phyloP scores from a whole-genome alignment of 1,140 invertebrate species.

The Tenebrio molitor region DNA sequence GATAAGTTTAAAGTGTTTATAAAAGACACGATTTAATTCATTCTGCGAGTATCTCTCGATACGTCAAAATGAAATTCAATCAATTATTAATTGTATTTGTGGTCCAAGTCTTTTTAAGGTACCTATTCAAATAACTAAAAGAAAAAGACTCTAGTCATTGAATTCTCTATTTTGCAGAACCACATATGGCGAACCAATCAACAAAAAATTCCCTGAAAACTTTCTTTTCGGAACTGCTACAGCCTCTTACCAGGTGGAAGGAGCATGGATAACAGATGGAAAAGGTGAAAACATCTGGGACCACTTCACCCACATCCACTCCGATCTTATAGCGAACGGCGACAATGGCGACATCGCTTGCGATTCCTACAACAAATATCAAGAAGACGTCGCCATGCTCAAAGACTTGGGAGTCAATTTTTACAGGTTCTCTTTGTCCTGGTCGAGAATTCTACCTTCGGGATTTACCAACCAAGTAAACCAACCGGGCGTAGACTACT shows the following conservation, averaged over 20 bases:
- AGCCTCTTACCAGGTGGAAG: slow-evolving; percentile 77
- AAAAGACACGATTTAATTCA: too few relatives aligned
- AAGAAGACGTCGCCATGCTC: slow-evolving; percentile 69
- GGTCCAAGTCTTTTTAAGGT: too few relatives aligned
- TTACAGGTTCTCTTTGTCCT: slow-evolving; percentile 74
- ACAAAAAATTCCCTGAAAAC: slow-evolving; percentile 67
- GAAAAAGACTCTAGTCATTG: too few relatives aligned
- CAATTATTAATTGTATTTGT: too few relatives aligned
- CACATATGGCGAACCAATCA: neutral
- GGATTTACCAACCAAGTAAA: slow-evolving; percentile 70
- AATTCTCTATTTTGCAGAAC: too few relatives aligned
- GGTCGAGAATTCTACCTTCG: slow-evolving; percentile 71
- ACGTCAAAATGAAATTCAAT: too few relatives aligned
- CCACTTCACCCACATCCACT: slow-evolving; percentile 57
- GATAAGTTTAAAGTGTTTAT: too few relatives aligned
- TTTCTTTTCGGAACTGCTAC: slow-evolving; percentile 68
- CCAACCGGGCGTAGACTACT: slow-evolving; percentile 62
- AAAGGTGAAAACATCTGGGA: slow-evolving; percentile 66
- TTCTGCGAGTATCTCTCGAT: too few relatives aligned
- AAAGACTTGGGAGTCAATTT: slow-evolving; percentile 68
- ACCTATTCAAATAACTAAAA: too few relatives aligned
- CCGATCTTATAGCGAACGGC: slow-evolving; percentile 61
- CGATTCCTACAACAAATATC: slow-evolving; percentile 68
- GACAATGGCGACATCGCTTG: slow-evolving; percentile 69
- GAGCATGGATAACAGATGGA: slow-evolving; percentile 69